Evolutionary conservation across 2,888 invertebrate species (phyloP), one percentile per base, ranked within the genome.

Genomic region (Noctua janthe): DNA sequence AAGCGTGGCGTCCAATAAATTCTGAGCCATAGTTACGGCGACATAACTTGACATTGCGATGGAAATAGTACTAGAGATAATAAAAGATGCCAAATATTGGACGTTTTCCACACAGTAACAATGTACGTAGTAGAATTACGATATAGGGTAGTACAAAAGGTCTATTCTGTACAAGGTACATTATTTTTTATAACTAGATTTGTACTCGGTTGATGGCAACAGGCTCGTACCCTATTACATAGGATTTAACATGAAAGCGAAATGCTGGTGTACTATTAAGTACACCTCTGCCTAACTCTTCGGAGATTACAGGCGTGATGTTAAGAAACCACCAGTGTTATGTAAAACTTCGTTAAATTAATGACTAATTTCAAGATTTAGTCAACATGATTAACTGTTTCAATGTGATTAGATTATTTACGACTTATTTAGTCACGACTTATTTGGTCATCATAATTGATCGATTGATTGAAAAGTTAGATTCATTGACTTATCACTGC

Each of bases 11-110:
- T 43, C 15, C 6, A 64, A 79, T 79, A 79, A 69, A 70, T 59
- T 59, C 74, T 80, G 56, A 72, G 49, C 23, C 20, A 51, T 49
- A 64, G 56, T 70, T 54, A n/a, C 51, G 59, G 84, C 73, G 84
- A 79, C 70, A 78, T 71, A 67, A 74, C 51, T 80, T 79, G 84
- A 66, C 74, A 74, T 83, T 83, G 82, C 71, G 71, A 47, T 84
- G 76, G 74, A 85, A 76, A 84, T 85, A 85, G 76, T 71, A 56
- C 49, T 23, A 81, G 11, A 66, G 56, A 70, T 69, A n/a, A 29
- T 13, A 5, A 20, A 49, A 72, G 72, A 66, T 84, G 88, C 87
- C 87, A 86, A 83, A 82, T 76, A 79, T 75, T 86, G 62, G 66
- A 43, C 70, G 69, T 56, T 51, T 23, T 56, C 64, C n/a, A 73